Evolutionary conservation across 2,113 vertebrate species (phyloP), one percentile per base, ranked within the genome.

Genomic region (Oryctolagus cuniculus): DNA sequence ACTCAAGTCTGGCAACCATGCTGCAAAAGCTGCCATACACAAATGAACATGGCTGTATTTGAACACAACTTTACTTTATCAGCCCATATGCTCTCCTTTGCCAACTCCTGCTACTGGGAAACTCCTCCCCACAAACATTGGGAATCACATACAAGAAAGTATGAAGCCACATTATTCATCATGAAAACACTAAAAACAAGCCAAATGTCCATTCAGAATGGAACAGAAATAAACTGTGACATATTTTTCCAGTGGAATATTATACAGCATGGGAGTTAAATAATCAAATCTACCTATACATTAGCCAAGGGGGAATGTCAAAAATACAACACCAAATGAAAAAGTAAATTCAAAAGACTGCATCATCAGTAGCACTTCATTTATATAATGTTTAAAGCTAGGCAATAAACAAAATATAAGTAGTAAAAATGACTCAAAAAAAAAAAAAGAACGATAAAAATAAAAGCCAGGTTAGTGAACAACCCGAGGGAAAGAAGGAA

Each of bases 351-450:
- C 69, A 75, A 15, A 69, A 92, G 27, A 94, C 55, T 17, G 82
- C 15, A 70, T 51, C 1, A 53, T 51, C 1, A 53, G 5, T 21
- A 87, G 6, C 77, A 77, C 78, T 74, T 61, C 38, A 67, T 51
- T 74, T 83, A 83, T 9, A 34, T 44, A 61, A 77, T 81, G 27
- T 38, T 70, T 84, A 86, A 82, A 67, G 4, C 25, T 34, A 91
- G 44, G 58, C 29, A 89, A 53, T 77, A 81, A 94, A 81, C 51
- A 92, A 74, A 36, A 69, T 27, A 5, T 36, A 92, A 79, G 34
- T 13, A 93, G 11, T 79, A 69, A 89, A 93, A 77, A 63, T 22
- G 21, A n/a, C 64, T 51, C 73, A 51, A 87, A 79, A 90, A 81
- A 24, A 87, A 53, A 13, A 51, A 81, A 24, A 78, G 49, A 88